Conservation (phyloP, 1,140 invertebrate genomes). For the Eupristina koningsbergeri region DNA sequence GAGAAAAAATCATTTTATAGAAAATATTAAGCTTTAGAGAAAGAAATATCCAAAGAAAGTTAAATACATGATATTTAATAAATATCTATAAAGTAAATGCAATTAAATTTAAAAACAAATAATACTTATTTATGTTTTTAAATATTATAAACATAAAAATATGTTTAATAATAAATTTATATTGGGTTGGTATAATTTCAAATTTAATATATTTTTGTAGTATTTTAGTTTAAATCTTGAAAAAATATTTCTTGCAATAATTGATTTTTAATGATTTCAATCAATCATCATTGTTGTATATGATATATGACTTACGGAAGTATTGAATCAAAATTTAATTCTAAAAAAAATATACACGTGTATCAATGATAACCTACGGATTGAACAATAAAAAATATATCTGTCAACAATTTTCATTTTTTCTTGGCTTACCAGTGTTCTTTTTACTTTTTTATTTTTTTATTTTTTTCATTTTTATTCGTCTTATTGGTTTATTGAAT, state of each 20-base stretch:
- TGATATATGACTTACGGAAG: not conserved
- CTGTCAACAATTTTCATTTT: not conserved
- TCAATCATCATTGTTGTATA: not conserved
- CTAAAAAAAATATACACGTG: not conserved
- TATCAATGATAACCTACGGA: not conserved
- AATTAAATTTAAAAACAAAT: too few species aligned
- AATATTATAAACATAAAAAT: too few species aligned
- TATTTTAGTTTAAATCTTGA: too few species aligned
- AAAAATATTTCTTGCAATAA: not conserved
- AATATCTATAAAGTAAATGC: too few species aligned
- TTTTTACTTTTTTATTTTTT: not conserved
- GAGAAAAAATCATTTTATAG: too few species aligned
- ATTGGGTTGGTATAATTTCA: too few species aligned
- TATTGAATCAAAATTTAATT: not conserved
- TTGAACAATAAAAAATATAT: not conserved
- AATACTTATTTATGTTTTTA: too few species aligned
- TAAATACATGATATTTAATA: too few species aligned
- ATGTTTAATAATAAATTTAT: too few species aligned
- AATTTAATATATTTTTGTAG: too few species aligned
- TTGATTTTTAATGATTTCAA: not conserved
- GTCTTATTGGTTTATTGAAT: not conserved
- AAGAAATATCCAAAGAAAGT: too few species aligned
- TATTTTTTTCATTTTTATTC: not conserved
- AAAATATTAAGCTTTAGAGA: too few species aligned
- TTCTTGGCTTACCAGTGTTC: not conserved